Conservation (phyloP, 2,888 invertebrate genomes). For the Ennomos fuscantarius region DNA sequence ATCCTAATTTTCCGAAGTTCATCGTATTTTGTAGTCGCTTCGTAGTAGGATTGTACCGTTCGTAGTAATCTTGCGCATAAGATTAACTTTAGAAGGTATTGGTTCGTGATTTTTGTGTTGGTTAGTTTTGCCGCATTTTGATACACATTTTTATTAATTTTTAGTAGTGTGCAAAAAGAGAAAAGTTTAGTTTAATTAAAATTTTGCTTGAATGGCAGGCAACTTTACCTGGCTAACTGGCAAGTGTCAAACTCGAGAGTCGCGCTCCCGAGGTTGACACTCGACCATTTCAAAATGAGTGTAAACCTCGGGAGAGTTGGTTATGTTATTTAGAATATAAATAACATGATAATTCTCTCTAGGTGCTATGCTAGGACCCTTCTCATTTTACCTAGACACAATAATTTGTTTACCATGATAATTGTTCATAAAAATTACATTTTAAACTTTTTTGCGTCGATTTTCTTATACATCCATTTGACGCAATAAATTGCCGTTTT, state of each 20-base stretch:
- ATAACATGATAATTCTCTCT: too few relatives aligned
- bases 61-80: slow-evolving; percentile 75
- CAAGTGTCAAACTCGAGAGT: too few relatives aligned
- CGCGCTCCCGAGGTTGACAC: too few relatives aligned
- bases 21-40: slow-evolving; percentile 48
- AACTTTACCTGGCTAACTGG: too few relatives aligned
- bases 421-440: not conserved
- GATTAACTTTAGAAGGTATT: slow-evolving; percentile 78
- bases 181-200: not conserved
- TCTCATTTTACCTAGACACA: too few relatives aligned
- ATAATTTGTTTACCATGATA: too few relatives aligned
- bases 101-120: slow-evolving; percentile 45
- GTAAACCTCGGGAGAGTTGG: too few relatives aligned
- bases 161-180: slow-evolving; percentile 28
- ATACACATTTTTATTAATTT: slow-evolving; percentile 25
- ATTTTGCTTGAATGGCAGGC: too few relatives aligned
- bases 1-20: slow-evolving; percentile 24
- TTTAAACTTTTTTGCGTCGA: not conserved
- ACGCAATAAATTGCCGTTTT: not conserved
- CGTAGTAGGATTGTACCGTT: slow-evolving; percentile 65
- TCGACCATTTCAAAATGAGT: too few relatives aligned
- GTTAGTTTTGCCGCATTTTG: slow-evolving; percentile 38
- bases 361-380: too few relatives aligned
- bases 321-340: too few relatives aligned
- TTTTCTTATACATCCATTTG: not conserved